These are phyloP conservation scores for Megalurothrips usitatus DNA, from an alignment of 2,888 invertebrate species.

Conservation along the genomic window DNA sequence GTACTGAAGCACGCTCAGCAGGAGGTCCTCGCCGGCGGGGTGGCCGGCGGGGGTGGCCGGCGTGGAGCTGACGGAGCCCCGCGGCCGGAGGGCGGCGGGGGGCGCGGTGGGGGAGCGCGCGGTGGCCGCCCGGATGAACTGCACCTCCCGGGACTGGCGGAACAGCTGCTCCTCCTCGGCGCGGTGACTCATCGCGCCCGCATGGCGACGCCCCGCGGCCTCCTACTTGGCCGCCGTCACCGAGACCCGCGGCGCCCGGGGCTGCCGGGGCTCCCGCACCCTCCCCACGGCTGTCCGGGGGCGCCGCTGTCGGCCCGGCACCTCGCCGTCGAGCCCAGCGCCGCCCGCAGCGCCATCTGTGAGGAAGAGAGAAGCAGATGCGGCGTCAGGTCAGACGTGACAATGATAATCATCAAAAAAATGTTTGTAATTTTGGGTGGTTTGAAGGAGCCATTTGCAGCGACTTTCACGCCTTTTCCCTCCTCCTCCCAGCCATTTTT, in stretches of 20 bases:
- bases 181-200: slow-evolving; percentile 4
- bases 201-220: neutral
- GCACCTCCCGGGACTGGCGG: slow-evolving; percentile 53
- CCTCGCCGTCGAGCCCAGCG: neutral
- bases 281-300: too few species aligned
- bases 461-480: too few species aligned
- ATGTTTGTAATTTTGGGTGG: too few species aligned
- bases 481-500: too few species aligned
- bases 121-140: slow-evolving; percentile 15
- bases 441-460: too few species aligned
- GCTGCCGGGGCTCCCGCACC: too few species aligned
- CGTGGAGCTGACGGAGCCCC: slow-evolving; percentile 10
- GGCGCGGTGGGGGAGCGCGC: slow-evolving; percentile 15
- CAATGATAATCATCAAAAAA: too few species aligned
- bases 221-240: neutral
- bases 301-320: neutral
- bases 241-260: neutral
- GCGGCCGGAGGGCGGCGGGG: neutral
- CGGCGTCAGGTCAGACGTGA: too few species aligned
- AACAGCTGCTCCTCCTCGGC: slow-evolving; percentile 46
- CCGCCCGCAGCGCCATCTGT: neutral
- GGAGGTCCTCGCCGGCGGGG: slow-evolving; percentile 8
- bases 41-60: neutral
- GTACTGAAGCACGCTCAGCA: slow-evolving; percentile 22
- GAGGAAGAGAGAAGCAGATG: too few species aligned